These are phyloP conservation scores for Pediacus dermestoides DNA, from an alignment of 2,888 invertebrate species.

Conservation along the genomic window DNA sequence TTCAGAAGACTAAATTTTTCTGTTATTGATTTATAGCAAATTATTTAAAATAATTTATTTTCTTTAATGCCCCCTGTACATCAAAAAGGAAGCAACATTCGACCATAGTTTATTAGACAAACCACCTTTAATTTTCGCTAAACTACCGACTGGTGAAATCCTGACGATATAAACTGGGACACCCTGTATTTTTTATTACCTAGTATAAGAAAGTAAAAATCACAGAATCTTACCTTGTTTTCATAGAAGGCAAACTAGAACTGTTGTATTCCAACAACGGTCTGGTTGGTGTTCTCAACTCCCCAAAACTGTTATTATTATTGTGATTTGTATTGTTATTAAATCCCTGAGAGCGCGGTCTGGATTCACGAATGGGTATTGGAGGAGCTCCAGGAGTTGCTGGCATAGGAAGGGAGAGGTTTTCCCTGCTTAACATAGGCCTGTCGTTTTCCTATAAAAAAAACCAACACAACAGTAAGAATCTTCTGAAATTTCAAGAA, in stretches of 20 bases:
- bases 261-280: constrained; percentile 46
- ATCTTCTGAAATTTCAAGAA: constrained; percentile 1
- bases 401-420: constrained; percentile 47
- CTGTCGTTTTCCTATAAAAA: constrained; percentile 34
- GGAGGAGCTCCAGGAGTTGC: constrained; percentile 52
- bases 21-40: too few relatives aligned
- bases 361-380: constrained; percentile 57
- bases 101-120: too few relatives aligned
- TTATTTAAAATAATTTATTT: too few relatives aligned
- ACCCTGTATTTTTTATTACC: not conserved
- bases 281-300: constrained; percentile 48
- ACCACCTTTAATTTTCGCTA: too few relatives aligned
- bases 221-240: constrained; percentile 39
- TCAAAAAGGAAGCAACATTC: too few relatives aligned
- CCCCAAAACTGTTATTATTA: constrained; percentile 46
- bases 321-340: too few relatives aligned
- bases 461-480: not conserved
- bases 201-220: not conserved
- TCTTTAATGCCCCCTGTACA: too few relatives aligned
- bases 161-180: too few relatives aligned
- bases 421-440: constrained; percentile 41
- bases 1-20: too few relatives aligned
- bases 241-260: constrained; percentile 50
- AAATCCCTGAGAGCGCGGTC: constrained; percentile 60
- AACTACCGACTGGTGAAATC: too few relatives aligned